These are phyloP conservation scores for Coelopa pilipes DNA, from an alignment of 2,888 invertebrate genomes.

Conservation along the genomic window DNA sequence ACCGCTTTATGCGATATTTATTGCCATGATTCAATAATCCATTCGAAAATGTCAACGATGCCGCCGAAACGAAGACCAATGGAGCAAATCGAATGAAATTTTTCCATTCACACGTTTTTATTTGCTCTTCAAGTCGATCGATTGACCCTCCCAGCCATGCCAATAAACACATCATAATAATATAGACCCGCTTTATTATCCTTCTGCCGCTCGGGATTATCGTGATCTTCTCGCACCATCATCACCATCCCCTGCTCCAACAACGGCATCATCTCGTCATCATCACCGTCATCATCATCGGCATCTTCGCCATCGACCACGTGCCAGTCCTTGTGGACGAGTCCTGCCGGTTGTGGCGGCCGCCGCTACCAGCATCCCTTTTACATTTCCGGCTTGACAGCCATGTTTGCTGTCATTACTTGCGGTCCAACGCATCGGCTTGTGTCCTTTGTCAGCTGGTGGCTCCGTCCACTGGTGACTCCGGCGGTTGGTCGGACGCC, in stretches of 20 bases:
- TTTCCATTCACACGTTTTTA: constrained; percentile 13
- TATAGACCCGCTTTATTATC: background rate
- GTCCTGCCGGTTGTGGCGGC: constrained; percentile 2
- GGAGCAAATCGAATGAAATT: background rate
- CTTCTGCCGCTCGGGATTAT: background rate
- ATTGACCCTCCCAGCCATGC: constrained; percentile 3
- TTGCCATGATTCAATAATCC: too few species aligned
- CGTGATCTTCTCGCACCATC: background rate
- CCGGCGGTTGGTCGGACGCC: background rate
- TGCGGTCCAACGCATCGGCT: constrained; percentile 20
- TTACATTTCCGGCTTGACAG: too few species aligned
- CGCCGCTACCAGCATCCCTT: too few species aligned
- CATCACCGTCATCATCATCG: background rate
- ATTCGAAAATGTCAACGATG: too few species aligned
- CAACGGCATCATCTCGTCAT: too few species aligned
- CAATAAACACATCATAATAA: constrained; percentile 20
- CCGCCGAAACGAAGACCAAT: constrained; percentile 2
- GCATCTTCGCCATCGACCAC: background rate
- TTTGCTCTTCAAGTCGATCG: background rate
- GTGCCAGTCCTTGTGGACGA: background rate
- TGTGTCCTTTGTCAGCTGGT: too few species aligned
- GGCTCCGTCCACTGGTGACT: background rate
- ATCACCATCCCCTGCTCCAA: too few species aligned
- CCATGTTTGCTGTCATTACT: constrained; percentile 18
- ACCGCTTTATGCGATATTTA: too few species aligned